phyloP scores from a whole-genome alignment of 2,888 invertebrate species.

The Hemaris fuciformis region DNA sequence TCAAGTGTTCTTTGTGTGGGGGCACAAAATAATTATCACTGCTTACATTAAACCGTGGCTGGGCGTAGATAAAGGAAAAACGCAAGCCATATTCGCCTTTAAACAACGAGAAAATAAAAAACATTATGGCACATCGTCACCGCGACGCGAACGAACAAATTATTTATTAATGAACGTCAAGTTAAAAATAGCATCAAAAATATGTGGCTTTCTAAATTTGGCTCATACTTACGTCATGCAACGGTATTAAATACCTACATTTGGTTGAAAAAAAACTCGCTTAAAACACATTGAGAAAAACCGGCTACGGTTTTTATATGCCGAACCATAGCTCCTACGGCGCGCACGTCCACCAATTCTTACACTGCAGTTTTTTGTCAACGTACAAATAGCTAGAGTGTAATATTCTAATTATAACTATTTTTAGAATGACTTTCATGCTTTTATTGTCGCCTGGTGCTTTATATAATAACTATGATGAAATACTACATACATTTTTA shows the following conservation, averaged over 20 bases:
- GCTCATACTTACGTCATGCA: conserved; percentile 29
- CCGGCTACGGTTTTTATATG: conserved; percentile 9
- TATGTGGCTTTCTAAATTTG: conserved; percentile 32
- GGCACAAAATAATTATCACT: conserved; percentile 2
- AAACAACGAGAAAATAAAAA: not conserved
- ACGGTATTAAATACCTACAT: conserved; percentile 24
- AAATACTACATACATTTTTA: no score
- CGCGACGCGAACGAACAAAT: conserved; percentile 15
- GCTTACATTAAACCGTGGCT: not conserved
- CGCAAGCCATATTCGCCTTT: not conserved
- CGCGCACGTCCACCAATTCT: not conserved
- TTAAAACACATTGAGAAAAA: not conserved
- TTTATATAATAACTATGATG: not conserved
- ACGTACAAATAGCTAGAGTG: not conserved
- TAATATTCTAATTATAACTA: not conserved
- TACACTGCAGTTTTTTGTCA: not conserved
- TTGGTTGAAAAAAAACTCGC: conserved; percentile 3
- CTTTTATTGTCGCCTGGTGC: not conserved
- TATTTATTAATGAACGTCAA: conserved; percentile 21
- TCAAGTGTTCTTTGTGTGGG: not conserved
- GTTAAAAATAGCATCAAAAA: conserved; percentile 33
- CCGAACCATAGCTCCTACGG: not conserved
- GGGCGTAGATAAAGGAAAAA: not conserved
- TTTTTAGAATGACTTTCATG: not conserved
- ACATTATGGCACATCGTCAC: not conserved